Percentiles rank a stretch among this genome's conserved stretches.
phyloP scores from a whole-genome alignment of 2,113 vertebrate species.

The Natator depressus region DNA sequence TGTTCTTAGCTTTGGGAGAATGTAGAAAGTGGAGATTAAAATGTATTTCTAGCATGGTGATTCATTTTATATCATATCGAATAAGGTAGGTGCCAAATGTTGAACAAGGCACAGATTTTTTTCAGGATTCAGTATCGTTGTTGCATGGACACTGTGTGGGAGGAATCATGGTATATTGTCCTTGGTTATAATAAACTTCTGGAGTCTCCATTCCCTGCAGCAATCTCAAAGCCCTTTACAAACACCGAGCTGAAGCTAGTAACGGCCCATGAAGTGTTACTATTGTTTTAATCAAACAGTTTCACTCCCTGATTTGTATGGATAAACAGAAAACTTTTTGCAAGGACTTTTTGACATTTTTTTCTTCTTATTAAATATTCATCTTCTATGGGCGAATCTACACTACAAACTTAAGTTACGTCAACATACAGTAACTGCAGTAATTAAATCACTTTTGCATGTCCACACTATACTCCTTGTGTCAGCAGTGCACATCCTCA shows the following conservation, averaged over 20 bases:
- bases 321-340: background rate
- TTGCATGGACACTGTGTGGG: background rate
- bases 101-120: background rate
- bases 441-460: no score
- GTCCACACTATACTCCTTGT: no score
- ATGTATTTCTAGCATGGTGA: background rate
- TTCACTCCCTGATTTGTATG: background rate
- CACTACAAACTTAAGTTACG: background rate
- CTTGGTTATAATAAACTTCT: background rate
- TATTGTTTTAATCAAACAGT: background rate
- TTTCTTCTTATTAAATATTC: background rate
- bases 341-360: background rate
- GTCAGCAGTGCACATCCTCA: no score
- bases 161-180: background rate
- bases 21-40: background rate
- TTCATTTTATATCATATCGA: background rate
- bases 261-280: background rate
- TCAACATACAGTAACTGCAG: no score
- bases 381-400: background rate
- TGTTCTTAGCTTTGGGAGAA: background rate
- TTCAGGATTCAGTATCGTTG: background rate
- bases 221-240: background rate
- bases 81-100: background rate
- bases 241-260: background rate
- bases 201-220: background rate